Base-by-base conservation (phyloP, 2,797 vertebrate genomes). In the Acipenser oxyrinchus region DNA sequence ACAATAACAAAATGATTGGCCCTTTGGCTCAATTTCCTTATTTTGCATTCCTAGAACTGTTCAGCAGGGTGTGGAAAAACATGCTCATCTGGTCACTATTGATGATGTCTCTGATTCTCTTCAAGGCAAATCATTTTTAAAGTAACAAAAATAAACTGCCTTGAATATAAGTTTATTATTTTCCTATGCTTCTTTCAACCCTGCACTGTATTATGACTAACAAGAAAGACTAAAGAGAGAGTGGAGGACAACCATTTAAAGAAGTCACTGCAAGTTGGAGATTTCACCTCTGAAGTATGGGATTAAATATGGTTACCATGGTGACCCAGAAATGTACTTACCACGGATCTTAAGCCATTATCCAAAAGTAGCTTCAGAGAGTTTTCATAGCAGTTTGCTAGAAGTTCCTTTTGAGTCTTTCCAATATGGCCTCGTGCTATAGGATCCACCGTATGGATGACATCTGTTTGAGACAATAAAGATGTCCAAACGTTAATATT, bases 391-490 rank as follows among this genome's bases (percentile, higher is more conserved):
- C 97, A 98, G 73, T 88, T 93, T 68, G 89, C 92, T 78, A 99
- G 90, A 80, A 95, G 94, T 66, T 88, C 90, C 82, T 82, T 93
- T 84, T 97, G 95, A 55, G 77, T 78, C 4, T 86, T 78, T 0
- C 89, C 92, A 76, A 96, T 86, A 69, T 94, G 90, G 70, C 93
- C 94, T 91, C 94, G 93, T 76, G 96, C 94, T 60, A 98, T 93
- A 0, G 97, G 97, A 9, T 96, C 97, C 73, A 99, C 97, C 1
- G 96, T 98, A 72, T 98, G 96, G 85, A 99, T 98, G 84, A 98
- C 95, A 93, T 97, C 96, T 98, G 83, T 66, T 8, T 12, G 72
- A 76, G 69, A 23, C 48, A 70, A 63, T 13, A 37, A 68, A 68
- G 48, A 23, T 62, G 62, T 37, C 37, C 12, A 63, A 52, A 49